phyloP scores from a whole-genome alignment of 2,113 vertebrate species.

The Laticauda colubrina region DNA sequence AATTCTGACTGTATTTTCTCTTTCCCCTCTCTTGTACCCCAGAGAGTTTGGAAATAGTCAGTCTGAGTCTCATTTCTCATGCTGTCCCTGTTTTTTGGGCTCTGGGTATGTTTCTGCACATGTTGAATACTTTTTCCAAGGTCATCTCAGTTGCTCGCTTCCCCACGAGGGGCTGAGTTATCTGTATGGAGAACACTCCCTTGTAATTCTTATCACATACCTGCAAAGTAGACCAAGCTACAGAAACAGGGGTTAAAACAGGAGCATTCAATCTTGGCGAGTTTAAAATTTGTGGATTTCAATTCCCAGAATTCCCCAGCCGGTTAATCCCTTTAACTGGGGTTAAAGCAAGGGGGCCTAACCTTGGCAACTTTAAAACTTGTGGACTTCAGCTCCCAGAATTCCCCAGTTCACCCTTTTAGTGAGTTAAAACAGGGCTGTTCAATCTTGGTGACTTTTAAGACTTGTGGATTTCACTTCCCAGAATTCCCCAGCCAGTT shows the following conservation, averaged over 20 bases:
- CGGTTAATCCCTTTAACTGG: no score
- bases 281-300: no score
- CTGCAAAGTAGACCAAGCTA: background rate
- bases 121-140: background rate
- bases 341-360: no score
- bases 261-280: fast-evolving
- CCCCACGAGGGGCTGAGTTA: background rate
- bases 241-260: background rate
- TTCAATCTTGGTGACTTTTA: background rate
- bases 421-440: no score
- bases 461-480: no score
- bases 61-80: background rate
- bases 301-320: no score
- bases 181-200: background rate
- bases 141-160: background rate
- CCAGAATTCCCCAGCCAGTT: no score
- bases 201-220: background rate
- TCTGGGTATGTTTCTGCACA: background rate
- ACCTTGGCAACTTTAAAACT: no score
- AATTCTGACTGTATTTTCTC: background rate
- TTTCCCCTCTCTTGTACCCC: background rate
- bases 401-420: no score
- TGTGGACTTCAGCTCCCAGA: no score
- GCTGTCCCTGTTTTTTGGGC: background rate
- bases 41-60: background rate